Conservation (phyloP, 1,140 invertebrate genomes). For the Drosophila neocordata region DNA sequence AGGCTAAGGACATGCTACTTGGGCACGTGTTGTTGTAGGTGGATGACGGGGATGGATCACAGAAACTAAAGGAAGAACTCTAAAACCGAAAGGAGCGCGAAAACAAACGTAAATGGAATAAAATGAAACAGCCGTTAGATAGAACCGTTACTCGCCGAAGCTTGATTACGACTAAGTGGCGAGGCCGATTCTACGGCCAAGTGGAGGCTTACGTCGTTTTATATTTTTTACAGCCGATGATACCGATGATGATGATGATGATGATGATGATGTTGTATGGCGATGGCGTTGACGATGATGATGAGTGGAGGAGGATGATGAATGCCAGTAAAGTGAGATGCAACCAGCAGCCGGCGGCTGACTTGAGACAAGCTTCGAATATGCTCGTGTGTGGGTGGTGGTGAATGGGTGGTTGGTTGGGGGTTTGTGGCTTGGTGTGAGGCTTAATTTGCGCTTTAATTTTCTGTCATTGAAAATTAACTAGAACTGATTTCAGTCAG, state of each 20-base stretch:
- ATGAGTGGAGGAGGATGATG: constrained; percentile 35
- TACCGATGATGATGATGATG: constrained; percentile 6
- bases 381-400: background rate
- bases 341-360: constrained; percentile 11
- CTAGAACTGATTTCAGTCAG: constrained; percentile 50
- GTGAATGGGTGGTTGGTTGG: constrained; percentile 29
- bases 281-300: constrained; percentile 18
- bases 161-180: constrained; percentile 64
- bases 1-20: constrained; percentile 44
- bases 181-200: constrained; percentile 38
- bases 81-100: background rate
- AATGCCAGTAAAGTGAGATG: constrained; percentile 51
- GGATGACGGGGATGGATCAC: background rate
- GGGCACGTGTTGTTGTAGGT: constrained; percentile 24
- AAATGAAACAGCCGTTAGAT: constrained; percentile 29
- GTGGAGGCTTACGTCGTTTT: constrained; percentile 23
- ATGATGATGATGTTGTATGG: constrained; percentile 22
- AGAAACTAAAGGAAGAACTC: background rate
- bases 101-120: constrained; percentile 24
- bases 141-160: constrained; percentile 64
- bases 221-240: constrained; percentile 5
- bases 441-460: constrained; percentile 64
- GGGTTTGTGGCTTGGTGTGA: constrained; percentile 32
- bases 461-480: constrained; percentile 68
- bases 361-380: constrained; percentile 34